Evolutionary conservation across 1,140 invertebrate species (phyloP), one percentile per base, ranked within the genome.

Genomic region (Drosophila nasuta): DNA sequence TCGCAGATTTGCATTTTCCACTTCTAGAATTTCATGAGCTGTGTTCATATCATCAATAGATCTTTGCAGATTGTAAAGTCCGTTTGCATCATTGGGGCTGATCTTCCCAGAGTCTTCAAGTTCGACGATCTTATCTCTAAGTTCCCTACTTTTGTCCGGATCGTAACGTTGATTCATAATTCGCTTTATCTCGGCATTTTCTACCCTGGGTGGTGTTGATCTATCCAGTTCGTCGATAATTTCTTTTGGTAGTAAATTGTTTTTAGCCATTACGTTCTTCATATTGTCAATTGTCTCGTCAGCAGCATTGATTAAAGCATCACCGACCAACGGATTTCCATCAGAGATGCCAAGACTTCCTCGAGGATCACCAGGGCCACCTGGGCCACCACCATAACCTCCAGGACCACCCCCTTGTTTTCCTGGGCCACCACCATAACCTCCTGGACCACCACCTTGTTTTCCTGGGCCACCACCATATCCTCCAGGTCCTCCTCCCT

Each of bases 11-110:
- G 51, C 75, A 67, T 92, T 92, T 46, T 92, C 82, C 2, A 82
- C 75, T 43, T 83, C 72, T 0, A 87, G 58, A n/a, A 90, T 81
- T 8, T 92, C 87, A 43, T 82, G 77, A 0, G 82, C 78, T 52
- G 81, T 92, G 62, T 81, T 82, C 73, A 91, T 79, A 52, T 90
- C 82, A 54, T 91, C 88, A 28, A 92, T 72, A n/a, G 81, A 65
- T 11, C 63, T 54, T 25, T 79, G 68, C 20, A 92, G 54, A 0
- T 68, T 48, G 13, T 62, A 25, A 1, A 92, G 63, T 3, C 91
- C 91, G 11, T 71, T 64, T 49, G 78, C 77, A 52, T 92, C 91
- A 10, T 64, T 63, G 1, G 78, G 58, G 17, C 48, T 73, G n/a
- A 92, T 83, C 51, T 91, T 92, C 0, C 72, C 64, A n/a, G 46